Conservation (phyloP, 2,113 vertebrate genomes). For the Anguilla japonica region DNA sequence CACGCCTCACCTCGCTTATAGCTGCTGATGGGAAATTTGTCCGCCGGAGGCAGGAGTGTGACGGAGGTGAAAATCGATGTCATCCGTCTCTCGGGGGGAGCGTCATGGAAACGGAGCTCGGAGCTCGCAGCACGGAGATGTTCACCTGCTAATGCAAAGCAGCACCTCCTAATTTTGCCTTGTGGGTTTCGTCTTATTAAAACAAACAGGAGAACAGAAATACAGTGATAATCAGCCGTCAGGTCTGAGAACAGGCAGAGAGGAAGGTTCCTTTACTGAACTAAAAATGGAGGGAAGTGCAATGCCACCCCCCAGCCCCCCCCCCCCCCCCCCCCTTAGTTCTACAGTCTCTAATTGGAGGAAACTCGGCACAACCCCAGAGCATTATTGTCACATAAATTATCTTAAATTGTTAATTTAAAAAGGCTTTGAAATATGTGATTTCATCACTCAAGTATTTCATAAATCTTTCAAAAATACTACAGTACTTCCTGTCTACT, state of each 20-base stretch:
- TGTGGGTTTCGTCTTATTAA: background rate
- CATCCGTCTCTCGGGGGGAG: background rate
- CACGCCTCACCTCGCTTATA: conserved; percentile 68
- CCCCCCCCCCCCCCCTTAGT: too few relatives aligned
- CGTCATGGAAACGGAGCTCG: background rate
- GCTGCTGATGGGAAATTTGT: conserved; percentile 75
- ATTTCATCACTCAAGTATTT: background rate
- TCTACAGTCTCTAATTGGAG: too few relatives aligned
- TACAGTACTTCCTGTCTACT: background rate
- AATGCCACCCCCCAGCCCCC: too few relatives aligned
- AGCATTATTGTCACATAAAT: too few relatives aligned
- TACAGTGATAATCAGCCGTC: background rate
- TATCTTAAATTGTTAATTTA: background rate
- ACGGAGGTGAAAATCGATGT: conserved; percentile 63
- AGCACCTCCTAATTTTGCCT: background rate
- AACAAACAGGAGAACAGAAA: background rate
- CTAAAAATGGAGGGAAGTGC: background rate
- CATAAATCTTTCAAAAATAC: background rate
- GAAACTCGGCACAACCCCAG: too few relatives aligned
- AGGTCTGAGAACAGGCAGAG: background rate
- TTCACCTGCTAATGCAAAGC: conserved; percentile 18
- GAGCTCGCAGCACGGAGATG: background rate
- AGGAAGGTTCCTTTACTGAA: background rate
- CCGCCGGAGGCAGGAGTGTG: conserved; percentile 67
- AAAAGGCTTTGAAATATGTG: background rate